phyloP scores from a whole-genome alignment of 92 coral and sea anemone genomes.

The Desmophyllum pertusum region DNA sequence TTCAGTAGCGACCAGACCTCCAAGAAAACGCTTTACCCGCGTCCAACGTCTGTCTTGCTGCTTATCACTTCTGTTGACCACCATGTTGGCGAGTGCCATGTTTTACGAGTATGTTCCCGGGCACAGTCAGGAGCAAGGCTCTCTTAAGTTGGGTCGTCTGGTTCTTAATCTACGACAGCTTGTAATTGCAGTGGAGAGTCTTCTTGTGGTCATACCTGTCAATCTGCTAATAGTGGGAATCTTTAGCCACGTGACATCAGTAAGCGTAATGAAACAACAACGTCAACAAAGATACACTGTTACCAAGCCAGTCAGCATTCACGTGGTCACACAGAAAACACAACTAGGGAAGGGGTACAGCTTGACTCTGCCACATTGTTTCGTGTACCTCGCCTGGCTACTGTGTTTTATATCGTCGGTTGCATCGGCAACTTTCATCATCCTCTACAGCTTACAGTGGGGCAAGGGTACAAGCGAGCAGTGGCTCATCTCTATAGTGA shows the following conservation, averaged over 20 bases:
- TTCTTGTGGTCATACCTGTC: constrained; percentile 54
- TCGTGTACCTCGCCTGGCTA: constrained; percentile 44
- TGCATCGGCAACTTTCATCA: constrained; percentile 52
- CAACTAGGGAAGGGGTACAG: background rate
- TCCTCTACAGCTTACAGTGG: constrained; percentile 66
- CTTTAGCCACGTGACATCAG: constrained; percentile 35
- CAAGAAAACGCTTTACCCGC: constrained; percentile 65
- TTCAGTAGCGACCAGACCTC: constrained; percentile 69
- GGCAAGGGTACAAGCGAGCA: constrained; percentile 50
- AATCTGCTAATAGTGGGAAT: constrained; percentile 48
- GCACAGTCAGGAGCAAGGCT: constrained; percentile 12
- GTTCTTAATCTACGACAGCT: constrained; percentile 56
- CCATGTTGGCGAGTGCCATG: constrained; percentile 83
- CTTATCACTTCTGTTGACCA: constrained; percentile 58
- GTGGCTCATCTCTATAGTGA: constrained; percentile 63
- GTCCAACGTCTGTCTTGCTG: constrained; percentile 80
- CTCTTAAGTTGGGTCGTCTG: constrained; percentile 52
- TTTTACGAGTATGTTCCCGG: constrained; percentile 52
- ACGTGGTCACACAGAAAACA: constrained; percentile 7
- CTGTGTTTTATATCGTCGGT: constrained; percentile 48
- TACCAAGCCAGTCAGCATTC: background rate
- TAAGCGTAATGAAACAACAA: background rate
- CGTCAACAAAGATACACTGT: background rate
- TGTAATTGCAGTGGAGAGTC: constrained; percentile 60
- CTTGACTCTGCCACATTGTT: constrained; percentile 40